Conservation (phyloP, 2,113 vertebrate species). For the Equus quagga region DNA sequence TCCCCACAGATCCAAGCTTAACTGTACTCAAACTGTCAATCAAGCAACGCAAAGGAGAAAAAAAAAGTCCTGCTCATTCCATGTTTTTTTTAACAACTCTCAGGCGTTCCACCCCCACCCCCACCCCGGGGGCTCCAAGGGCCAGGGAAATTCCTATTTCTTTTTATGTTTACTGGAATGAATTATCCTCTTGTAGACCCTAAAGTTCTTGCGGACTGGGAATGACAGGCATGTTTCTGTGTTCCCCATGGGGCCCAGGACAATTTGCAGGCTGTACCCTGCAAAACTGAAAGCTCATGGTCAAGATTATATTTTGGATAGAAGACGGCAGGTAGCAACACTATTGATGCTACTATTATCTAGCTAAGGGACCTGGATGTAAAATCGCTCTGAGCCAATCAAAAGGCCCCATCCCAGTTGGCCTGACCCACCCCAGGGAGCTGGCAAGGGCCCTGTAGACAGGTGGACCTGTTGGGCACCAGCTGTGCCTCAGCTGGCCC, state of each 20-base stretch:
- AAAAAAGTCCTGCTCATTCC: neutral
- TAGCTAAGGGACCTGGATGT: neutral
- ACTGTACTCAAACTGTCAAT: constrained; percentile 70
- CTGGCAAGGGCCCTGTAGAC: too few species aligned
- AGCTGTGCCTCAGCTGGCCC: neutral
- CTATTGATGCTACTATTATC: neutral
- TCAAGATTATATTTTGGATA: neutral
- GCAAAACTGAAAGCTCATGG: neutral
- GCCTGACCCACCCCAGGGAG: neutral
- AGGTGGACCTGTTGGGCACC: neutral
- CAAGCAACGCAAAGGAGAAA: constrained; percentile 53
- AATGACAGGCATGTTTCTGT: neutral
- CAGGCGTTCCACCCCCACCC: neutral
- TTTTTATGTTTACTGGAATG: neutral
- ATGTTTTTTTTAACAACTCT: neutral
- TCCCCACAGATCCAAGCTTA: constrained; percentile 49
- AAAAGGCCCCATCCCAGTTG: neutral
- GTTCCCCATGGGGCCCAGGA: neutral
- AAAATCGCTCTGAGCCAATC: neutral
- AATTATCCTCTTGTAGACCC: neutral
- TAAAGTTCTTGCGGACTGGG: neutral
- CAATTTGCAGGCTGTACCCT: neutral
- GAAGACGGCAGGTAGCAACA: neutral
- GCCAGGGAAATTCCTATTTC: neutral
- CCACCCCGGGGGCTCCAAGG: neutral